phyloP scores from a whole-genome alignment of 1,140 invertebrate genomes.

The Megathymus violae region DNA sequence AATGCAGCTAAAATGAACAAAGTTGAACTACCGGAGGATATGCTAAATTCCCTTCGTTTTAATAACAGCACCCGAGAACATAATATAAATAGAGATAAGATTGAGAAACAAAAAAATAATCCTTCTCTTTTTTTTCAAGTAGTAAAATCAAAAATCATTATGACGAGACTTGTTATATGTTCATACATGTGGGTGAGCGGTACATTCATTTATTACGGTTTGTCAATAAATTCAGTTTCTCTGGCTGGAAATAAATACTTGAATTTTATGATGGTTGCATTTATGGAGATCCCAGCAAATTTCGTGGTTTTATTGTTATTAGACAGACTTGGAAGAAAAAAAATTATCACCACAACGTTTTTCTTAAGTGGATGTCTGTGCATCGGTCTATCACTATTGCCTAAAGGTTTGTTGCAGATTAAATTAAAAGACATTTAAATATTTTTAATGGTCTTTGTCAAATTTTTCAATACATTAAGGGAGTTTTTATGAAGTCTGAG shows the following conservation, averaged over 20 bases:
- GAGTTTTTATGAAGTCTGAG: too few relatives aligned
- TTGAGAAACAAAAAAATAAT: conserved; percentile 23
- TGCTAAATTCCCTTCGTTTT: conserved; percentile 68
- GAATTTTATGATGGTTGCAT: conserved; percentile 83
- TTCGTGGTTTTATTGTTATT: conserved; percentile 56
- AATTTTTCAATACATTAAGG: too few relatives aligned
- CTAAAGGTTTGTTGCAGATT: conserved; percentile 65
- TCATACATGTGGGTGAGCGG: conserved; percentile 66
- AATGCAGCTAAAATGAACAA: conserved; percentile 88
- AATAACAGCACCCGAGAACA: too few relatives aligned
- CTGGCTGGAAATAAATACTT: conserved; percentile 86
- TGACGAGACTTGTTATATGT: conserved; percentile 52
- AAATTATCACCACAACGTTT: conserved; percentile 56
- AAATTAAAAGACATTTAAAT: too few relatives aligned
- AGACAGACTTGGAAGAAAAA: conserved; percentile 65
- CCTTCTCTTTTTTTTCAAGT: conserved; percentile 45
- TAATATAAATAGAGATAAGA: neutral
- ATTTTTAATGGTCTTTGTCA: too few relatives aligned
- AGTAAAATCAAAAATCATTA: conserved; percentile 58
- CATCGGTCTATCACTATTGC: conserved; percentile 59
- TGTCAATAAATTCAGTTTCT: conserved; percentile 87
- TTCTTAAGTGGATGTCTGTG: conserved; percentile 60
- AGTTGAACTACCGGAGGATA: conserved; percentile 81
- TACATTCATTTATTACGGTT: conserved; percentile 86
- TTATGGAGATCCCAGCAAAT: conserved; percentile 85